These are phyloP conservation scores for Orthonevra nobilis DNA, from an alignment of 2,888 invertebrate species.

Conservation along the genomic window DNA sequence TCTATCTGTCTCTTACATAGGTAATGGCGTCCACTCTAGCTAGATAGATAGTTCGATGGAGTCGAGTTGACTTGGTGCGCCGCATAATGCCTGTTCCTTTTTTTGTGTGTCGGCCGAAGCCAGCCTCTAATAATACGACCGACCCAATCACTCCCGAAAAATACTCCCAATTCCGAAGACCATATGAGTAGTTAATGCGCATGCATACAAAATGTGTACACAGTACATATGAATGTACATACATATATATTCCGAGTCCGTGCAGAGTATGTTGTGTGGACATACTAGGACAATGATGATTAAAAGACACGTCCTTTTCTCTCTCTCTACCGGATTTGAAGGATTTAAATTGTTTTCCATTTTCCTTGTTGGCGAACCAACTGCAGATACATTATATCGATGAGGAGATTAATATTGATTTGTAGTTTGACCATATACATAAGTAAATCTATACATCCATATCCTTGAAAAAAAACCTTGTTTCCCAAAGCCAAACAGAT, in stretches of 20 bases:
- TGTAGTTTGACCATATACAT: no score
- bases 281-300: constrained; percentile 65
- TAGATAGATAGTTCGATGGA: constrained; percentile 36
- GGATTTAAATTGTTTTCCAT: no score
- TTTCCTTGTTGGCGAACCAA: constrained; percentile 11
- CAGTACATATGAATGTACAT: no score
- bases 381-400: constrained; percentile 24
- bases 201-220: constrained; percentile 63
- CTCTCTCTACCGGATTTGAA: constrained; percentile 44
- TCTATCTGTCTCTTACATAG: constrained; percentile 5
- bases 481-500: no score
- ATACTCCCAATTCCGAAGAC: constrained; percentile 66
- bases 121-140: constrained; percentile 69
- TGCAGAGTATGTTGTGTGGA: constrained; percentile 52
- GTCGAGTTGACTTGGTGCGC: constrained; percentile 56
- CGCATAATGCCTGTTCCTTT: constrained; percentile 65
- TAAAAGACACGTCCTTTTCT: constrained; percentile 42
- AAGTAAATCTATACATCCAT: no score
- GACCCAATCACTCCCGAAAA: constrained; percentile 70
- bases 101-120: constrained; percentile 64
- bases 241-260: constrained; percentile 57
- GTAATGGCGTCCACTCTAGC: constrained; percentile 63
- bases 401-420: no score
- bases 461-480: no score
- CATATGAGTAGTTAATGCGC: constrained; percentile 71